Base-by-base conservation (phyloP, 2,113 vertebrate species). In the Pomatorhinus ruficollis region DNA sequence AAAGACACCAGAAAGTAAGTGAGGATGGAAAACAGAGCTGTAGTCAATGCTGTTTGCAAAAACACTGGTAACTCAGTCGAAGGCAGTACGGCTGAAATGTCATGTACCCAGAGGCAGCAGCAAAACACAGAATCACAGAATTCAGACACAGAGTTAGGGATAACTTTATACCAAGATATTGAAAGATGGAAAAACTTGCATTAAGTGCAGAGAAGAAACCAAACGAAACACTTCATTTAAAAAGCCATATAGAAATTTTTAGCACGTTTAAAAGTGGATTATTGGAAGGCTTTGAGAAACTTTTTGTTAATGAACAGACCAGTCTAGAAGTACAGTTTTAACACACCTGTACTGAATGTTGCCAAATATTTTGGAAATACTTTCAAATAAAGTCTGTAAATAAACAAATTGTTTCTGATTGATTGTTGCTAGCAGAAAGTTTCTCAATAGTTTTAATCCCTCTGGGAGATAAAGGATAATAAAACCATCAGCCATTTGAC, bases 101-200 rank as follows among this genome's bases (percentile, higher is more conserved):
- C 83, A 60, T 0, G 37, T 64, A 64, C 64, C n/a, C 81, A 69
- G 69, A 37, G n/a, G 57, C 66, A 91, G 83, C 66, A 96, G 89
- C 74, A 56, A 54, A 94, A 85, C 59, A 44, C 16, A 5, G 64
- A 61, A 5, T 53, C 18, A 30, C 37, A 64, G 39, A 53, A 53
- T 53, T 44, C 60, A 79, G 18, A 87, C 54, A 37, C 12, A 3
- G 63, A 68, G 5, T 57, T 19, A n/a, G 85, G 47, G 79, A 83
- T 27, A 52, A 66, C 25, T 78, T 89, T 23, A 9, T 22, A 85
- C 25, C 10, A 57, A 20, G 25, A 33, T 50, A 45, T 52, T 87
- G 75, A 93, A 94, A 97, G 82, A 83, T 53, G 53, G 87, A 65
- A 91, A 87, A 87, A 87, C 60, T 44, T 57, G 72, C 61, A 83